Conservation (phyloP, 2,113 vertebrate genomes). For the Galemys pyrenaicus region DNA sequence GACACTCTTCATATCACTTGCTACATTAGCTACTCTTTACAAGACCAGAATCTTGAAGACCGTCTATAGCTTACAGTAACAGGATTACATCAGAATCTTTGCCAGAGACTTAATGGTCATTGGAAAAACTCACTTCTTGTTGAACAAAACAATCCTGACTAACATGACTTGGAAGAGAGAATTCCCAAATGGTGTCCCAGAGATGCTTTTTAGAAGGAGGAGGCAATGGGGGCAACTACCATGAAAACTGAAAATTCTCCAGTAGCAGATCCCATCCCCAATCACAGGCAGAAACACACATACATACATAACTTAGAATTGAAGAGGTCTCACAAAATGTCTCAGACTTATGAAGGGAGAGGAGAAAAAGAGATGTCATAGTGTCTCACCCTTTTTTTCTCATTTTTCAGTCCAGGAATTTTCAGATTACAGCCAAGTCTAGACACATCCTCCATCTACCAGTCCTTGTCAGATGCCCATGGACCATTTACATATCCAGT, state of each 20-base stretch:
- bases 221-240: slow-evolving; percentile 84
- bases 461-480: slow-evolving; percentile 82
- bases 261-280: slow-evolving; percentile 76
- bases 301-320: slow-evolving; percentile 47
- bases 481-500: slow-evolving; percentile 74
- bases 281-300: slow-evolving; percentile 74
- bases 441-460: slow-evolving; percentile 86
- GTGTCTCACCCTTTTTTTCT: slow-evolving; percentile 77
- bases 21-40: slow-evolving; percentile 94
- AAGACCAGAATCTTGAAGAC: slow-evolving; percentile 94
- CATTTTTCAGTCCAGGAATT: slow-evolving; percentile 84
- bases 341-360: slow-evolving; percentile 70
- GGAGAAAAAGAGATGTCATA: slow-evolving; percentile 79
- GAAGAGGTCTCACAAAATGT: slow-evolving; percentile 77
- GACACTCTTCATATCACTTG: slow-evolving; percentile 90
- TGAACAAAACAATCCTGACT: slow-evolving; percentile 83
- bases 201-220: slow-evolving; percentile 85
- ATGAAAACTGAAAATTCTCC: slow-evolving; percentile 85
- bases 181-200: slow-evolving; percentile 82
- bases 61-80: slow-evolving; percentile 93
- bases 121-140: slow-evolving; percentile 94
- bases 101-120: slow-evolving; percentile 91
- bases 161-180: slow-evolving; percentile 81
- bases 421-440: slow-evolving; percentile 83
- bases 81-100: slow-evolving; percentile 88